phyloP scores from a whole-genome alignment of 2,888 invertebrate species.

The Calameuta pallipes region DNA sequence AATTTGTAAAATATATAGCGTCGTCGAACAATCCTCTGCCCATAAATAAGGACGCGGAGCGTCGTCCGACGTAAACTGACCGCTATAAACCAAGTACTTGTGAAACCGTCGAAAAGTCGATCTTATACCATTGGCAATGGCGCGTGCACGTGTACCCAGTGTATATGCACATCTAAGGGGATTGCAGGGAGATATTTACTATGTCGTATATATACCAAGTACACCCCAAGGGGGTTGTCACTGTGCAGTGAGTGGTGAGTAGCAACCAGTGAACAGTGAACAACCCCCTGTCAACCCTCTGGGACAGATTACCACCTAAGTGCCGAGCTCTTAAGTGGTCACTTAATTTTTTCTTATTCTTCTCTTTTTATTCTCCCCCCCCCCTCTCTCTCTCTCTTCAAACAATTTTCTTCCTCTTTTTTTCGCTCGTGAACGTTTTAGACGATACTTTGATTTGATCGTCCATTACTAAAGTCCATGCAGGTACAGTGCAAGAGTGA shows the following conservation, averaged over 20 bases:
- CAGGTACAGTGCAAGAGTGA: background rate
- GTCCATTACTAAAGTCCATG: background rate
- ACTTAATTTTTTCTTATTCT: conserved; percentile 29
- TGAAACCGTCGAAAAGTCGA: background rate
- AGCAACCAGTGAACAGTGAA: conserved; percentile 10
- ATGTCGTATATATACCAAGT: conserved; percentile 28
- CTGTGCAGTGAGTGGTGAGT: conserved; percentile 21
- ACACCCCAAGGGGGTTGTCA: conserved; percentile 37
- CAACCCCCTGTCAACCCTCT: conserved; percentile 35
- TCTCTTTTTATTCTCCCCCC: background rate
- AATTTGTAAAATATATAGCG: conserved; percentile 48
- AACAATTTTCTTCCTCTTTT: background rate
- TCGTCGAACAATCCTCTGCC: conserved; percentile 16
- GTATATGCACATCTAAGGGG: background rate
- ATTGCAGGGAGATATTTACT: conserved; percentile 22
- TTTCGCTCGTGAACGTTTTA: background rate
- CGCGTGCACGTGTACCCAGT: background rate
- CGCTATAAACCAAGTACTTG: conserved; percentile 22
- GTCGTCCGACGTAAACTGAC: conserved; percentile 44
- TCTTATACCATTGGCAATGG: background rate
- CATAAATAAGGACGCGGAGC: conserved; percentile 37
- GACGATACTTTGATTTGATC: background rate
- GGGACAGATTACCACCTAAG: conserved; percentile 48
- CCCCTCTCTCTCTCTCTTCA: background rate
- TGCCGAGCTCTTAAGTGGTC: conserved; percentile 43